Base-by-base conservation (phyloP, 2,113 vertebrate species). In the Phoxinus phoxinus region DNA sequence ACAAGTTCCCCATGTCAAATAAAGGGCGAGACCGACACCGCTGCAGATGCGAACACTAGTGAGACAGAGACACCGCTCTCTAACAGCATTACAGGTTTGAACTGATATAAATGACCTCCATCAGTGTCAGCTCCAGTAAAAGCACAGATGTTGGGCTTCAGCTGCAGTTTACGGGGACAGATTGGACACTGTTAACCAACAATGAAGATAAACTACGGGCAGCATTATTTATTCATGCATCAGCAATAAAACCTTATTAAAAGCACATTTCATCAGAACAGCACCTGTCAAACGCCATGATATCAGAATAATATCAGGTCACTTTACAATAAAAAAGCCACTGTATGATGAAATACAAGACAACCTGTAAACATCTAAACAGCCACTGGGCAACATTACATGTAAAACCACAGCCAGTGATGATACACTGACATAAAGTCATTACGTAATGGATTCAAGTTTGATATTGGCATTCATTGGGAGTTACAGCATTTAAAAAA, bases 131-230 rank as follows among this genome's bases (percentile, higher is more conserved):
- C 69, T 27, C 65, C 71, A 82, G 11, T 72, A 51, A 37, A 87
- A n/a, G 79, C 85, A 83, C 85, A 89, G 88, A 53, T 89, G 88
- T 67, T 83, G 76, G 12, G 58, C 44, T 73, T 73, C 83, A 78
- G 30, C 51, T 85, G 86, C 46, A 58, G 76, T 81, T 67, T 67
- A 48, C 51, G 3, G 15, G 27, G 44, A 83, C 81, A 83, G 81
- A 56, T 83, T 81, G 61, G 79, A 81, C 79, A 12, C 32, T 48
- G 61, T 79, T 37, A 71, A 35, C 21, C 46, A 71, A 56, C 81
- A 83, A 83, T 83, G 65, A 72, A 41, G 65, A 83, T 23, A 72
- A 72, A 83, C 48, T 72, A 56, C 23, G 1, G 46, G 61, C 37
- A 1, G 19, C 41, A 67, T 81, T 67, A 81, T 81, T 65, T 48